phyloP scores from a whole-genome alignment of 2,888 invertebrate species.

The Megamerina dolium region DNA sequence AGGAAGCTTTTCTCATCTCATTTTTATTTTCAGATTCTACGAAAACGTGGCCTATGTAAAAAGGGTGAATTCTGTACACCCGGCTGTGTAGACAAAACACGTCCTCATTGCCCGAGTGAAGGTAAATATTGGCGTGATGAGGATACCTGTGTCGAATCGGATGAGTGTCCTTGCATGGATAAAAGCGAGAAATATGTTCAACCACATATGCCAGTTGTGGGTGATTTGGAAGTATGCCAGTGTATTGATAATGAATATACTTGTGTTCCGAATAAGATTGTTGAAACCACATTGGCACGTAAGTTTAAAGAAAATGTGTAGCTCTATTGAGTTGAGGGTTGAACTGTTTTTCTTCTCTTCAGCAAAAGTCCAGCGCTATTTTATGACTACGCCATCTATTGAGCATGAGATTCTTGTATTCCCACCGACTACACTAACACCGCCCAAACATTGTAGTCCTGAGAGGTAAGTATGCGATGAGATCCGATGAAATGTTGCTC shows the following conservation, averaged over 20 bases:
- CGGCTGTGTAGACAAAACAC: constrained; percentile 45
- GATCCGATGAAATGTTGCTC: no score
- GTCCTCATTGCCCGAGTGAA: constrained; percentile 51
- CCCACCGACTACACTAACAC: constrained; percentile 37
- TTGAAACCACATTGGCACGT: constrained; percentile 21
- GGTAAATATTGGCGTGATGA: constrained; percentile 66
- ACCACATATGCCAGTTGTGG: constrained; percentile 60
- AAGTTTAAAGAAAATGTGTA: constrained; percentile 8
- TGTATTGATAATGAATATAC: constrained; percentile 70
- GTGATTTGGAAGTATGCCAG: constrained; percentile 67
- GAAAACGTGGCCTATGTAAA: constrained; percentile 41
- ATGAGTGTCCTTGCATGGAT: constrained; percentile 71
- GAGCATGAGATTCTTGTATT: neutral
- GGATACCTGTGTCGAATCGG: constrained; percentile 62
- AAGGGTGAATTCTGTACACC: constrained; percentile 38
- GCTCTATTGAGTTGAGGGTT: neutral
- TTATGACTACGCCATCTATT: neutral
- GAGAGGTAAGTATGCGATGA: constrained; percentile 39
- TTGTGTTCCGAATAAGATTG: constrained; percentile 50
- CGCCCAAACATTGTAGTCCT: constrained; percentile 50
- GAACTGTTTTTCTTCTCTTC: neutral
- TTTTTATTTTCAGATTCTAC: constrained; percentile 26
- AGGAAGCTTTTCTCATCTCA: neutral
- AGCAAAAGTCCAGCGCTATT: neutral
- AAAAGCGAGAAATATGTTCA: constrained; percentile 59